These are phyloP conservation scores for Eubasilissa regina DNA, from an alignment of 1,140 invertebrate genomes.

Conservation along the genomic window DNA sequence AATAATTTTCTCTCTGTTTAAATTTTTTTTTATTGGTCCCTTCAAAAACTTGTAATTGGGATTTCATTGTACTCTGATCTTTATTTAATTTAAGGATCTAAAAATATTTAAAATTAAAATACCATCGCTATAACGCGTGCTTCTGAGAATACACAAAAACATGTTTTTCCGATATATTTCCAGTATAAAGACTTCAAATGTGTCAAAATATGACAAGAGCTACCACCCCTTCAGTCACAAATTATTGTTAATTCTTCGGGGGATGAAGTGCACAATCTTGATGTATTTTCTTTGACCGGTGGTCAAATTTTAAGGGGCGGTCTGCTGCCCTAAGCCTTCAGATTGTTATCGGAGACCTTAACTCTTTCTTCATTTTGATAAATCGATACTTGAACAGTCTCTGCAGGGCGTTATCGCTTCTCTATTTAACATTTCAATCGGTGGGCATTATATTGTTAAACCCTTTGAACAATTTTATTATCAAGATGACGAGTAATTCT, in stretches of 20 bases:
- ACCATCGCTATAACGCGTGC: neutral
- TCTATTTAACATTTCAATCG: neutral
- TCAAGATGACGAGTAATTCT: neutral
- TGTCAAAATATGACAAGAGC: slow-evolving; percentile 22
- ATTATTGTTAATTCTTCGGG: slow-evolving; percentile 4
- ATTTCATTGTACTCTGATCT: too few species aligned
- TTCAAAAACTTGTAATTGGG: too few species aligned
- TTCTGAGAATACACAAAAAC: slow-evolving; percentile 3
- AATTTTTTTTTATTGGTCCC: too few species aligned
- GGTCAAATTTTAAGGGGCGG: slow-evolving; percentile 45
- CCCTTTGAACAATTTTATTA: neutral
- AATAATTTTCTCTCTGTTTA: too few species aligned
- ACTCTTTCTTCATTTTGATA: neutral
- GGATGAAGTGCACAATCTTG: slow-evolving; percentile 14
- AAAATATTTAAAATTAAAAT: too few species aligned
- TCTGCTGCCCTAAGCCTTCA: slow-evolving; percentile 27
- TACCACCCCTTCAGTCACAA: slow-evolving; percentile 22
- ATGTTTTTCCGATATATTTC: neutral
- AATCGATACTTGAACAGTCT: neutral
- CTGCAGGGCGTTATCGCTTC: neutral
- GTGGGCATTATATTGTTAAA: neutral
- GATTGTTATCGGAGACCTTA: slow-evolving; percentile 48
- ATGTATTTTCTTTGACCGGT: slow-evolving; percentile 37
- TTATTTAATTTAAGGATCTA: too few species aligned
- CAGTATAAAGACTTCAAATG: neutral